A percentile compares a stretch with the other conserved stretches of the same genome.
phyloP scores from a whole-genome alignment of 2,113 vertebrate genomes.

The Perca schrenkii region DNA sequence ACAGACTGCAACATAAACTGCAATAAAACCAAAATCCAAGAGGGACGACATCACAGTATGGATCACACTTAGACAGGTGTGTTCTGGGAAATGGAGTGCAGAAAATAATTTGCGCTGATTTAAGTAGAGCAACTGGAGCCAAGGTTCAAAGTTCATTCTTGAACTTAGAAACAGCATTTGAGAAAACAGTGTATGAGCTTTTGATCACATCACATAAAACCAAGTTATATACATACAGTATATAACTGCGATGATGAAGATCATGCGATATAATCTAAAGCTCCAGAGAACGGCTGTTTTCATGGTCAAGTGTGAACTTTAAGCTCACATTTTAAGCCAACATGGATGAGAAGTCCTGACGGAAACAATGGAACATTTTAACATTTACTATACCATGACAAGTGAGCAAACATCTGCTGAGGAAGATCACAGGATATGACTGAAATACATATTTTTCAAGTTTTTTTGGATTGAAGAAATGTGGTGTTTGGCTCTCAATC shows the following conservation, averaged over 20 bases:
- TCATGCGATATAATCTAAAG: background rate
- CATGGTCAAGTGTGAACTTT: too few species aligned
- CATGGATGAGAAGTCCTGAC: background rate
- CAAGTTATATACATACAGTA: too few species aligned
- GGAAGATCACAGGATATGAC: background rate
- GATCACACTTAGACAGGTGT: background rate
- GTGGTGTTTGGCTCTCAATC: background rate
- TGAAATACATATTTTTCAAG: background rate
- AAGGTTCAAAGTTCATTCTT: background rate
- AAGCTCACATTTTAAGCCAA: background rate
- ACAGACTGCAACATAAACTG: background rate
- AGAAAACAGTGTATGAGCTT: background rate
- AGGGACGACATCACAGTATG: background rate
- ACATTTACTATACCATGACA: background rate
- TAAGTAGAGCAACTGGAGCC: background rate
- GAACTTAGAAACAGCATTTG: background rate
- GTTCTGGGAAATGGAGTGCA: slow-evolving; percentile 35
- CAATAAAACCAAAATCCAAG: background rate
- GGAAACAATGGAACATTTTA: background rate
- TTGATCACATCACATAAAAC: background rate
- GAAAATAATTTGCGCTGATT: background rate
- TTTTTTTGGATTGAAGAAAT: too few species aligned
- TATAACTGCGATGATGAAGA: background rate
- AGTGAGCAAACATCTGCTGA: background rate
- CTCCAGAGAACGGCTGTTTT: background rate